Percentiles rank a stretch among this genome's conserved stretches.
Conservation (phyloP, 2,888 invertebrate species). For the Dolichomitus sp. region DNA sequence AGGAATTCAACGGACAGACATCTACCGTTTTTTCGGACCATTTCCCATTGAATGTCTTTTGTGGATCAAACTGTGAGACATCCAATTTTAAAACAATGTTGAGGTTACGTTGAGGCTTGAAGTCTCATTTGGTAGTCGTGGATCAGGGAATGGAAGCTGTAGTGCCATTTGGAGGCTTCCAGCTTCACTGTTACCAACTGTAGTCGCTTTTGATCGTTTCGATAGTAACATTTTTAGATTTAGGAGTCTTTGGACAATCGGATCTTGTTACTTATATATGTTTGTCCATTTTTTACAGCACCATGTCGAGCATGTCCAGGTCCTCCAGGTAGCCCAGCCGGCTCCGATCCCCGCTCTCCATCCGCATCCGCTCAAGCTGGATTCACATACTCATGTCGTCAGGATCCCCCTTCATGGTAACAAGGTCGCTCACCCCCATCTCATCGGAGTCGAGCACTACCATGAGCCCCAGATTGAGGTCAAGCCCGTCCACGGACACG, state of each 20-base stretch:
- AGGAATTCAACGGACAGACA: neutral
- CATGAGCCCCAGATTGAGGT: slow-evolving; percentile 87
- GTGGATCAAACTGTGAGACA: neutral
- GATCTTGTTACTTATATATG: neutral
- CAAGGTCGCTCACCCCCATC: slow-evolving; percentile 87
- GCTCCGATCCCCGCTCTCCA: slow-evolving; percentile 81
- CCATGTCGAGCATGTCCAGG: slow-evolving; percentile 75
- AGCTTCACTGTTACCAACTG: neutral
- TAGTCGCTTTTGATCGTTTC: neutral
- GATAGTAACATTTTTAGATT: neutral
- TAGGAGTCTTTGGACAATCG: neutral
- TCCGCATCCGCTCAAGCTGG: slow-evolving; percentile 82
- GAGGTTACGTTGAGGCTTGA: neutral
- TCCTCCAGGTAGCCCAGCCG: slow-evolving; percentile 80
- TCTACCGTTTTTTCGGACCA: neutral
- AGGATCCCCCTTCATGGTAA: slow-evolving; percentile 77
- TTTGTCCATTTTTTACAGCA: slow-evolving; percentile 60
- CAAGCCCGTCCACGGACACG: slow-evolving; percentile 87
- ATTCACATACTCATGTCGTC: slow-evolving; percentile 70
- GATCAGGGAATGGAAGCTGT: neutral
- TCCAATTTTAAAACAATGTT: neutral
- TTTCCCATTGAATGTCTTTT: neutral
- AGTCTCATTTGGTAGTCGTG: neutral
- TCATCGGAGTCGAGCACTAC: slow-evolving; percentile 87
- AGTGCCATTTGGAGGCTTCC: neutral